Evolutionary conservation across 2,888 invertebrate genomes (phyloP).

Genomic region (Ceraclea dissimilis): DNA sequence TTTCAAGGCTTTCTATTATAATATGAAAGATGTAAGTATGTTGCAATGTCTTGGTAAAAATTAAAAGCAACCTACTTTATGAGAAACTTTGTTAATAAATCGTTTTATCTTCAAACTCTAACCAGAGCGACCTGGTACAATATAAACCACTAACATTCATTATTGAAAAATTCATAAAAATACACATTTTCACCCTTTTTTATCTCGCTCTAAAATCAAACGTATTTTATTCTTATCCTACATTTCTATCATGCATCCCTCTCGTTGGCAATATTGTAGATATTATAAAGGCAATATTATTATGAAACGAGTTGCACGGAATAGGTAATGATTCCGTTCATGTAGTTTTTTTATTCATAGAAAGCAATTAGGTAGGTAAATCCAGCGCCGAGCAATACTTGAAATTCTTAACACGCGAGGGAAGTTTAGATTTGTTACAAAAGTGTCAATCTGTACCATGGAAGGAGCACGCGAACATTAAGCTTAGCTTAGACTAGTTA

Average conservation of each 20-base stretch:
- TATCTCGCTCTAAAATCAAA: background rate
- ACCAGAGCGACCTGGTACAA: too few relatives aligned
- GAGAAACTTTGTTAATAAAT: too few relatives aligned
- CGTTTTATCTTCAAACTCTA: too few relatives aligned
- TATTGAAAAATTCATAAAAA: too few relatives aligned
- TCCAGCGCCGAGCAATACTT: slow-evolving; percentile 15
- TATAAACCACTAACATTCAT: too few relatives aligned
- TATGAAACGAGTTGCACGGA: background rate
- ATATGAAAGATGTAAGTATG: too few relatives aligned
- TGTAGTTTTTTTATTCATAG: slow-evolving; percentile 2
- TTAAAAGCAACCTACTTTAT: too few relatives aligned
- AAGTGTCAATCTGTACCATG: slow-evolving; percentile 27
- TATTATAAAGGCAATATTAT: background rate
- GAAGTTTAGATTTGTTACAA: slow-evolving; percentile 20
- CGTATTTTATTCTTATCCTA: background rate
- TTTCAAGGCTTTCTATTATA: too few relatives aligned
- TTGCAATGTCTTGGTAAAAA: too few relatives aligned
- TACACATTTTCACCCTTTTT: background rate
- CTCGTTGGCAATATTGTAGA: background rate
- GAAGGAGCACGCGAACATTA: slow-evolving; percentile 19
- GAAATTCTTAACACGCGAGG: slow-evolving; percentile 18
- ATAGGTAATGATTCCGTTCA: background rate
- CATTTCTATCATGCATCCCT: background rate
- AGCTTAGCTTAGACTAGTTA: background rate
- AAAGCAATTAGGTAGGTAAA: slow-evolving; percentile 15